These are phyloP conservation scores for Ephialtes manifestator DNA, from an alignment of 2,888 invertebrate genomes.

Conservation along the genomic window DNA sequence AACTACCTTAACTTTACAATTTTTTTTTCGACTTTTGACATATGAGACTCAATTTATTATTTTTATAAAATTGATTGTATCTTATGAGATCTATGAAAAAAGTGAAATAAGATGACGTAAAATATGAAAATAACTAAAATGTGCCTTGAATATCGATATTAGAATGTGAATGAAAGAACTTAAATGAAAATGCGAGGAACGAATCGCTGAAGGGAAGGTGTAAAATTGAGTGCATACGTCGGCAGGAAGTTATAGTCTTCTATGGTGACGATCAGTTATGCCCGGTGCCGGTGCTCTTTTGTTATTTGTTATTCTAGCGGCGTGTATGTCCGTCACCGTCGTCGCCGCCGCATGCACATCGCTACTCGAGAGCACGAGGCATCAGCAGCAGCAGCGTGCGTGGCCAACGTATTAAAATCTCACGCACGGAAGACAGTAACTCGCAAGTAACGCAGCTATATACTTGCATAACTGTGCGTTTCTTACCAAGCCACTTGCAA, in stretches of 20 bases:
- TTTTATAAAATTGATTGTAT: not conserved
- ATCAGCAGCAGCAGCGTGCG: conserved; percentile 26
- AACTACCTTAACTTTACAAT: too few relatives aligned
- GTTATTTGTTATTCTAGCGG: conserved; percentile 63
- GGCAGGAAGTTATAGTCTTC: conserved; percentile 63
- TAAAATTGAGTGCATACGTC: conserved; percentile 58
- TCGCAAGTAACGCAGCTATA: conserved; percentile 29
- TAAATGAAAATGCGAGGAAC: conserved; percentile 16
- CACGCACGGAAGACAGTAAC: conserved; percentile 65
- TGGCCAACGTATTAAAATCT: conserved; percentile 67
- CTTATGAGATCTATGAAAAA: not conserved
- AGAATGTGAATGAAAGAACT: conserved; percentile 43
- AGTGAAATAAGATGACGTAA: not conserved
- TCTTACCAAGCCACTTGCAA: conserved; percentile 43
- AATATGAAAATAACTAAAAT: conserved; percentile 6
- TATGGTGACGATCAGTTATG: conserved; percentile 65
- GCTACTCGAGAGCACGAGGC: conserved; percentile 6
- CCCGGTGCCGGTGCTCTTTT: conserved; percentile 37
- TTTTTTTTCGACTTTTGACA: too few relatives aligned
- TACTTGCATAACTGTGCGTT: conserved; percentile 69
- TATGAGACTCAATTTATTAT: not conserved
- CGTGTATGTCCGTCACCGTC: conserved; percentile 42
- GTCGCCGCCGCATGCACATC: conserved; percentile 31
- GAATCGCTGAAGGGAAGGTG: conserved; percentile 36
- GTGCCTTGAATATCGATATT: not conserved